These are phyloP conservation scores for Hyles vespertilio DNA, from an alignment of 1,140 invertebrate genomes.

Conservation along the genomic window DNA sequence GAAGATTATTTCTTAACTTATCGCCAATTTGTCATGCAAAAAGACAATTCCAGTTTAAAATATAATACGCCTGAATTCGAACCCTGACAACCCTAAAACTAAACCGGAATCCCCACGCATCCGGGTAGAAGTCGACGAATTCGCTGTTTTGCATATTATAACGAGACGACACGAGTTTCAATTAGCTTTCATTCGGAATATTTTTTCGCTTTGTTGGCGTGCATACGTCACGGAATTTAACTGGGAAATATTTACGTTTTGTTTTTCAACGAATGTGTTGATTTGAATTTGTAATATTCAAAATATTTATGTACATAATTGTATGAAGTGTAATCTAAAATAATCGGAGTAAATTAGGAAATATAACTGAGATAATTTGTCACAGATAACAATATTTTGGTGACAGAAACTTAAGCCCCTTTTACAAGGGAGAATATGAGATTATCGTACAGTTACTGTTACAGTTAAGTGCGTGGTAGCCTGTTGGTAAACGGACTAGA, in stretches of 20 bases:
- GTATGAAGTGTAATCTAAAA: too few species aligned
- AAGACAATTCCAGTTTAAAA: not conserved
- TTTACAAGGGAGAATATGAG: too few species aligned
- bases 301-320: too few species aligned
- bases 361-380: too few species aligned
- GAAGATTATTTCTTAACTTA: too few species aligned
- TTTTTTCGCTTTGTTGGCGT: conserved; percentile 12
- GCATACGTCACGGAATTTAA: not conserved
- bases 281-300: not conserved
- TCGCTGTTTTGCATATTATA: conserved; percentile 33
- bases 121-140: conserved; percentile 9
- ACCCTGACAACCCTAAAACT: not conserved
- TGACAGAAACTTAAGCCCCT: too few species aligned
- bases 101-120: not conserved
- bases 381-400: too few species aligned
- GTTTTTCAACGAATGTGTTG: not conserved
- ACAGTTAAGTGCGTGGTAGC: too few species aligned
- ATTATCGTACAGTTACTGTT: too few species aligned
- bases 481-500: too few species aligned
- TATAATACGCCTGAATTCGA: not conserved
- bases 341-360: too few species aligned
- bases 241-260: not conserved
- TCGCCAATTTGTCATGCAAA: too few species aligned
- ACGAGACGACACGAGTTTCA: conserved; percentile 26
- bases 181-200: conserved; percentile 12